Evolutionary conservation across 2,113 vertebrate species (phyloP).

Genomic region (Melanerpes formicivorus): DNA sequence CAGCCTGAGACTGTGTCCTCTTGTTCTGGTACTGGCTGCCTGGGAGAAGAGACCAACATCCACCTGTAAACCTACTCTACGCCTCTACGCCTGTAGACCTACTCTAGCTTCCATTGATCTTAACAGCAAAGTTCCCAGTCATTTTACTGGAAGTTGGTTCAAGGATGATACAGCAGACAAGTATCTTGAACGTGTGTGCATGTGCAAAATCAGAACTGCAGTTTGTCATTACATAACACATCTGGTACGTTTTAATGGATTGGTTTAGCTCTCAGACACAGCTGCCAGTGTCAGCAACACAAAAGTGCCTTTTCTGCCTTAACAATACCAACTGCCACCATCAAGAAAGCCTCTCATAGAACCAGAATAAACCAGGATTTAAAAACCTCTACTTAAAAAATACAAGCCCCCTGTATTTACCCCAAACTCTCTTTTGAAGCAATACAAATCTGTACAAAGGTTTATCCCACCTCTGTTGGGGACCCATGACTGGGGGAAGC

Average conservation of each 20-base stretch:
- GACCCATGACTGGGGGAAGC: neutral
- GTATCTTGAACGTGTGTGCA: neutral
- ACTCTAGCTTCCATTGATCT: neutral
- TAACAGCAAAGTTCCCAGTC: neutral
- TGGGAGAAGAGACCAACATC: too few relatives aligned
- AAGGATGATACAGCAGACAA: rapidly evolving
- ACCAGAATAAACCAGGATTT: neutral
- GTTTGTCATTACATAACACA: neutral
- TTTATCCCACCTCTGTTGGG: neutral
- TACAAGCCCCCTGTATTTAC: neutral
- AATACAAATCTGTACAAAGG: neutral
- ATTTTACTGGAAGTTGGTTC: neutral
- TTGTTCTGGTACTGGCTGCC: too few relatives aligned
- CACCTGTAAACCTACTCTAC: too few relatives aligned
- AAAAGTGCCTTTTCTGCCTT: neutral
- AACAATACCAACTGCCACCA: neutral
- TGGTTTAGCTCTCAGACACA: neutral
- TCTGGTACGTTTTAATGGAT: neutral
- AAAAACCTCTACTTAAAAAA: neutral
- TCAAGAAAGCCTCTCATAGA: neutral
- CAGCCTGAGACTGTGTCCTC: too few relatives aligned
- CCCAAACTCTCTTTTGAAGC: neutral
- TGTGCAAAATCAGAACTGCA: neutral
- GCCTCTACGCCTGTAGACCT: neutral
- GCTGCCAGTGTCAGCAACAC: neutral